Evolutionary conservation across 2,797 vertebrate species (phyloP).

Genomic region (Tinamus major): DNA sequence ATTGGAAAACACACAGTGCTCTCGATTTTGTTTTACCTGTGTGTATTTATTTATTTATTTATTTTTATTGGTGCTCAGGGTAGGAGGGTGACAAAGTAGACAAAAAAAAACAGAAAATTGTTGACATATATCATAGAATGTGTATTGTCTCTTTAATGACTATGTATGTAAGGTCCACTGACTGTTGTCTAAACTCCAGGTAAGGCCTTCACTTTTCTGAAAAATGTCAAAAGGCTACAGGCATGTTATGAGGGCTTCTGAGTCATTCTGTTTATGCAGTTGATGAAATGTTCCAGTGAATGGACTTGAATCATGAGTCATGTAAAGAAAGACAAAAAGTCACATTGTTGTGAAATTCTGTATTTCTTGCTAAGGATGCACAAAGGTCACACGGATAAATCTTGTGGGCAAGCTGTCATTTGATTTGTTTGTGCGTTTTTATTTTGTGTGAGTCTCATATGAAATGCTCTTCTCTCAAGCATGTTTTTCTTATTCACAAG

Average conservation of each 20-base stretch:
- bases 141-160: not conserved
- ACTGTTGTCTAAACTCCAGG: not conserved
- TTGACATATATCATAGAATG: not conserved
- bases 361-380: not conserved
- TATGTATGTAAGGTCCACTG: not conserved
- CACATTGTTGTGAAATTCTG: not conserved
- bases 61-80: too few species aligned
- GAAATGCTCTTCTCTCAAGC: not conserved
- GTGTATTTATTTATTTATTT: too few species aligned
- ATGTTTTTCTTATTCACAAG: not conserved
- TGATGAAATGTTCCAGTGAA: not conserved
- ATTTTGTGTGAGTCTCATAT: not conserved
- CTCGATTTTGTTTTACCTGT: not conserved
- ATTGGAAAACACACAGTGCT: not conserved
- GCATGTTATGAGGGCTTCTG: accelerated
- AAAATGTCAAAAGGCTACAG: not conserved
- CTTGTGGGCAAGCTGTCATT: not conserved
- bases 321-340: not conserved
- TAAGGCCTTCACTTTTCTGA: not conserved
- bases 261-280: not conserved
- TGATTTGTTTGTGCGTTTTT: not conserved
- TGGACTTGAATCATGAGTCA: not conserved
- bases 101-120: not conserved
- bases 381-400: not conserved
- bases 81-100: not conserved